Evolutionary conservation across 2,888 invertebrate genomes (phyloP), one percentile per base, ranked within the genome.

Genomic region (Kryphioiulus occultus): DNA sequence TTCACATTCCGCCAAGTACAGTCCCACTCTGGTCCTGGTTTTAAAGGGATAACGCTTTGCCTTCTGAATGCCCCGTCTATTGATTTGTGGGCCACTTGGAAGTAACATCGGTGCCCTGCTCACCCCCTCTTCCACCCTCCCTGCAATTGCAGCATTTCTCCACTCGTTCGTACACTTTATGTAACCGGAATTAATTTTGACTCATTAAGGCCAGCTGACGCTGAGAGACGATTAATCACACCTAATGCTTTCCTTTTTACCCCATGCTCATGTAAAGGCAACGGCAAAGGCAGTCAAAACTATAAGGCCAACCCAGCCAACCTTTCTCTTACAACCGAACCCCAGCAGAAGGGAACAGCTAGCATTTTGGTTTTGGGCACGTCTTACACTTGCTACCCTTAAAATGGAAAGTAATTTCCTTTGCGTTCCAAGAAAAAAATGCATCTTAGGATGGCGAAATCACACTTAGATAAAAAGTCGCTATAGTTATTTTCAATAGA

Each of bases 141-240:
- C 17, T 22, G 32, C 22, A 83, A 35, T 19, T 85, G 44, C 85
- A 32, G 83, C 83, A 83, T 30, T 32, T 32, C 30, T 30, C 35
- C 83, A 83, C n/a, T 83, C 83, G 83, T 32, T 83, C 83, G 83
- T 83, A 22, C 83, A 32, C 83, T 83, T 83, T 83, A 30, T 83
- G 30, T 83, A 83, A 83, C 35, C 83, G 83, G 83, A 83, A 83
- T 83, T 83, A 83, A 83, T 83, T 83, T 83, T 83, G 83, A 83
- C 83, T 83, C 83, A 83, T 83, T 83, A 83, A 83, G 83, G 35
- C 83, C 83, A 83, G 83, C 83, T 83, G 85, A 85, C 42, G 85
- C 85, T 39, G 85, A 85, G 26, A 85, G 85, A 85, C 85, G 85
- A 85, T 85, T 85, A 85, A 85, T 85, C 85, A 85, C 85, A 85